phyloP scores from a whole-genome alignment of 2,888 invertebrate species.

The Meliscaeva auricollis region DNA sequence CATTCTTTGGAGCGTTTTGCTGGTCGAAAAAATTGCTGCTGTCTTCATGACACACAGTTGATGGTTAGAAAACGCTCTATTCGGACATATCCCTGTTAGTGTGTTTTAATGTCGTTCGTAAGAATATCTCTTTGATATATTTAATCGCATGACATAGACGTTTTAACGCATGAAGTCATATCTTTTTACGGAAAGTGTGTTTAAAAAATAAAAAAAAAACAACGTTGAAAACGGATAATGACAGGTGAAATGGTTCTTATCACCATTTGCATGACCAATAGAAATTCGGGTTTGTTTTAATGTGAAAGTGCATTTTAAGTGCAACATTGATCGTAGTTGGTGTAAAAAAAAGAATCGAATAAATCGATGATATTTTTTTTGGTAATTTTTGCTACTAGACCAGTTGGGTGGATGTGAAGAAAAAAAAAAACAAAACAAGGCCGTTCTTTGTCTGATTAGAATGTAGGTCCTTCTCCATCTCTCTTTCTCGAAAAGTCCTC shows the following conservation, averaged over 20 bases:
- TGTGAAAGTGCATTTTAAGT: slow-evolving; percentile 46
- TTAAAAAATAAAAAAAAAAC: not conserved
- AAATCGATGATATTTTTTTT: slow-evolving; percentile 22
- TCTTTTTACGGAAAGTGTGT: not conserved
- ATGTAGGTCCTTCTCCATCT: not conserved
- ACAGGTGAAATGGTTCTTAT: not conserved
- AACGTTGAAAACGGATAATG: not conserved
- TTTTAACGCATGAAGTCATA: slow-evolving; percentile 15
- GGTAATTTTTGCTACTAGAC: not conserved
- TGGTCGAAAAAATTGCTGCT: slow-evolving; percentile 66
- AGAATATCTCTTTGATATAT: slow-evolving; percentile 2
- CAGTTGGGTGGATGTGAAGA: slow-evolving; percentile 19
- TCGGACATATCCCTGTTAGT: slow-evolving; percentile 52
- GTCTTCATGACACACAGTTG: slow-evolving; percentile 67
- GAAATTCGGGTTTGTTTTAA: slow-evolving; percentile 3
- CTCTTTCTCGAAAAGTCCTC: slow-evolving; percentile 10
- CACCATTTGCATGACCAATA: slow-evolving; percentile 24
- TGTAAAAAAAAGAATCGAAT: slow-evolving; percentile 28
- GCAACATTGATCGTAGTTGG: slow-evolving; percentile 48
- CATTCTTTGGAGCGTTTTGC: slow-evolving; percentile 33
- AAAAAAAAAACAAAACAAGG: slow-evolving; percentile 1
- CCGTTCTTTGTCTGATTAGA: slow-evolving; percentile 12
- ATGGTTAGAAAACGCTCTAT: slow-evolving; percentile 73
- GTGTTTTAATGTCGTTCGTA: slow-evolving; percentile 7
- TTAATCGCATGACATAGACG: slow-evolving; percentile 6